These are phyloP conservation scores for Eremobia ochroleuca DNA, from an alignment of 2,888 invertebrate species.

Conservation along the genomic window DNA sequence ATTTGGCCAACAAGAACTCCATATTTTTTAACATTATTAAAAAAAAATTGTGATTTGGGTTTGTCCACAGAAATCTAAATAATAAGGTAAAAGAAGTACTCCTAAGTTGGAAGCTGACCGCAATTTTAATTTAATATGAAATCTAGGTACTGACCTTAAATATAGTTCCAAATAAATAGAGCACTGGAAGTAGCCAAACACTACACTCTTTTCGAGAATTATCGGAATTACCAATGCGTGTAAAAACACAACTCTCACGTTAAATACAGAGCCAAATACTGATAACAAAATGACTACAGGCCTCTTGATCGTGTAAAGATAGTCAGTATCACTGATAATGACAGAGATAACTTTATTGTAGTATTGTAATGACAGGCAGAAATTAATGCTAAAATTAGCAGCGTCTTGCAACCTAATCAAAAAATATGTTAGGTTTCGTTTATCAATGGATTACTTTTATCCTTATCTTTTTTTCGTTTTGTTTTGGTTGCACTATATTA, in stretches of 20 bases:
- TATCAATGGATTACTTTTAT: too few relatives aligned
- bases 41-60: not conserved
- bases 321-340: constrained; percentile 14
- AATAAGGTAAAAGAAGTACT: too few relatives aligned
- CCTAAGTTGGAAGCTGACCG: too few relatives aligned
- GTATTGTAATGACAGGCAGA: constrained; percentile 26
- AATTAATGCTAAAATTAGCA: constrained; percentile 5
- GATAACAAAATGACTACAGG: constrained; percentile 12
- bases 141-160: constrained; percentile 10
- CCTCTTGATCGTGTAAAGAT: constrained; percentile 7
- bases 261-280: constrained; percentile 28
- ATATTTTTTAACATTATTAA: not conserved
- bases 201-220: not conserved
- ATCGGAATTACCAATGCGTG: not conserved
- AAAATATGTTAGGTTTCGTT: not conserved
- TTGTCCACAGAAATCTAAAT: too few relatives aligned
- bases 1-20: not conserved
- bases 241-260: constrained; percentile 14
- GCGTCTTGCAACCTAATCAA: not conserved
- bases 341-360: constrained; percentile 1
- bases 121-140: too few relatives aligned
- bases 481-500: constrained; percentile 28
- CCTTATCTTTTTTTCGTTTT: constrained; percentile 1
- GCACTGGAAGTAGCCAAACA: not conserved
- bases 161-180: constrained; percentile 6